Evolutionary conservation across 35 echinoderm and acorn worm species (phyloP), one percentile per base, ranked within the genome.

Genomic region (Strongylocentrotus purpuratus): DNA sequence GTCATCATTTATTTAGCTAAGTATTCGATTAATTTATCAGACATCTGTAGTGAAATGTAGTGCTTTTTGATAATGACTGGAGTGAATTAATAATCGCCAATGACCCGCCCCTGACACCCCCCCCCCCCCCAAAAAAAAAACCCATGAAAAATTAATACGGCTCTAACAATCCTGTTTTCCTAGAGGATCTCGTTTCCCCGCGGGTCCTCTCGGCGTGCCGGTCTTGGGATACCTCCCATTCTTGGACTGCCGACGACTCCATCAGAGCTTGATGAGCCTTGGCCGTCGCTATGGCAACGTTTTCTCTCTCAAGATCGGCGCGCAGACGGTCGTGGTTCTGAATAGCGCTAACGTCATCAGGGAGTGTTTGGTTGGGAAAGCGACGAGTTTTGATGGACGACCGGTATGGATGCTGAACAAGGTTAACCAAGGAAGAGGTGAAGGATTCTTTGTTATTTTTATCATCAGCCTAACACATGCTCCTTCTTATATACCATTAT

Each of bases 181-280:
- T 25, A 91, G 52, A 33, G 48, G 20, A 46, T 50, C n/a, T 17
- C 95, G 94, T 55, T 88, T 97, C 18, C 98, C 98, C n/a, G 70
- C 91, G 7, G 98, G 98, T 9, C 98, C 98, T 11, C 46, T 15
- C 15, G 98, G 98, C 47, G 61, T 99, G 28, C 98, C 98, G 13
- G 7, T 99, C 5, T 65, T 99, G 18, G 98, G 98, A n/a, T 97
- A 97, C 93, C 92, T 99, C 52, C 97, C 97, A 31, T 98, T 96
- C 88, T 93, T 99, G 46, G 95, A 92, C 18, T 96, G 93, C 89
- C 71, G 93, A 33, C 86, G 95, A 71, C 96, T 96, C 92, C 96
- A 98, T 45, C 87, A 94, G 47, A 95, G 88, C 7, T 91, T 97
- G 61, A 10, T 90, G 50, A 46, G 45, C 48, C 94, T 97, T 41